Conservation (phyloP, 2,113 vertebrate species). For the Pelecanoides urinatrix region DNA sequence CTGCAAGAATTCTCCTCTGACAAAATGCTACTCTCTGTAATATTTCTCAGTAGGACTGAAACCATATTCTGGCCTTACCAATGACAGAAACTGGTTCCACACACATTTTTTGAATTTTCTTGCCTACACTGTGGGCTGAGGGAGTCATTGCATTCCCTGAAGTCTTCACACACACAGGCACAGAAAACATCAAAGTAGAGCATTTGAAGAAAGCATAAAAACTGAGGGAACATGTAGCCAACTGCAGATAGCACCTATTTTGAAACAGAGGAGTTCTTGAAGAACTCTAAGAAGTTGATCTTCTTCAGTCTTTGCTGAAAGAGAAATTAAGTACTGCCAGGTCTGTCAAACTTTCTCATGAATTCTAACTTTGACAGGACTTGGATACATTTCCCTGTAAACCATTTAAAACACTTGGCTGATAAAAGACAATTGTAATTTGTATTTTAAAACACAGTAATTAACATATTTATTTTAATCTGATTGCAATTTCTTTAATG, state of each 20-base stretch:
- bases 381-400: not conserved
- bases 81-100: not conserved
- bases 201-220: not conserved
- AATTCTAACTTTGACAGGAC: not conserved
- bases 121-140: not conserved
- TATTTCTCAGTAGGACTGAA: not conserved
- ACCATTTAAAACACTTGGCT: not conserved
- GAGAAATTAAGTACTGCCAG: not conserved
- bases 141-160: not conserved
- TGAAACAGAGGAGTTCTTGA: not conserved
- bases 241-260: not conserved
- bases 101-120: not conserved
- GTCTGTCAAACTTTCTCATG: not conserved
- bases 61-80: not conserved
- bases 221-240: not conserved
- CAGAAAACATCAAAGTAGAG: not conserved
- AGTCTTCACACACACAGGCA: not conserved
- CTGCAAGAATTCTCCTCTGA: not conserved
- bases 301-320: not conserved
- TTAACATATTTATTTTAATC: not conserved
- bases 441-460: not conserved
- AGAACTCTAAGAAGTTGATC: not conserved
- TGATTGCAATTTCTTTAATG: not conserved
- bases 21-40: not conserved
- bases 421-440: not conserved